Evolutionary conservation across 2,113 vertebrate species (phyloP).

Genomic region (Sminthopsis crassicaudata): DNA sequence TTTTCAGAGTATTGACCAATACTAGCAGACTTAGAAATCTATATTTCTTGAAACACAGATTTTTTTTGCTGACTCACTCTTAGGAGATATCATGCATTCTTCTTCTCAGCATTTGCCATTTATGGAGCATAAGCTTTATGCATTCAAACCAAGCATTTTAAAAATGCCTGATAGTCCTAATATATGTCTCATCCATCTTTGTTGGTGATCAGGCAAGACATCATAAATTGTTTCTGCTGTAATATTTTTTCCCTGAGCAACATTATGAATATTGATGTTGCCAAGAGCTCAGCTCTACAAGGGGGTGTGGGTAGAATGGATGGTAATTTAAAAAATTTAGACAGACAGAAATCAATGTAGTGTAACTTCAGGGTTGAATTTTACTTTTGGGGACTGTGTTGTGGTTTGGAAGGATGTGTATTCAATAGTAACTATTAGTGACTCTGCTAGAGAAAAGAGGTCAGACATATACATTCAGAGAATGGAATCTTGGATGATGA

Average conservation of each 20-base stretch:
- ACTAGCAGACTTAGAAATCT: neutral
- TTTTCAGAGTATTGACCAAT: neutral
- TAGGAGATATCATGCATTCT: no score
- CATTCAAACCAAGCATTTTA: conserved; percentile 16
- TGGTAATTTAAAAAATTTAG: conserved; percentile 32
- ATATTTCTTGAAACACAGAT: neutral
- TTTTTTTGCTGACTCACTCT: conserved; percentile 1
- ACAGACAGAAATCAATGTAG: conserved; percentile 21
- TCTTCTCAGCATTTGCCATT: neutral
- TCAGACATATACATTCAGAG: neutral
- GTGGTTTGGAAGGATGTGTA: conserved; percentile 45
- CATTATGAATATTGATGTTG: conserved; percentile 54
- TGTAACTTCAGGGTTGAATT: conserved; percentile 36
- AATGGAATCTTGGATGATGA: neutral
- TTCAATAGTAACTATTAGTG: conserved; percentile 1
- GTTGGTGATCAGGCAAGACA: conserved; percentile 38
- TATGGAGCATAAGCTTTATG: neutral
- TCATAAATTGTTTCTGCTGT: conserved; percentile 46
- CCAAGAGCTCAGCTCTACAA: neutral
- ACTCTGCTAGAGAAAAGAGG: neutral
- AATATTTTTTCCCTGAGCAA: conserved; percentile 21
- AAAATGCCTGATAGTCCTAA: neutral
- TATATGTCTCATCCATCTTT: conserved; percentile 35
- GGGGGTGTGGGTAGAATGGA: conserved; percentile 25
- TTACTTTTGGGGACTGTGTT: conserved; percentile 12